phyloP scores from a whole-genome alignment of 1,140 invertebrate species.

The Drosophila parvula region DNA sequence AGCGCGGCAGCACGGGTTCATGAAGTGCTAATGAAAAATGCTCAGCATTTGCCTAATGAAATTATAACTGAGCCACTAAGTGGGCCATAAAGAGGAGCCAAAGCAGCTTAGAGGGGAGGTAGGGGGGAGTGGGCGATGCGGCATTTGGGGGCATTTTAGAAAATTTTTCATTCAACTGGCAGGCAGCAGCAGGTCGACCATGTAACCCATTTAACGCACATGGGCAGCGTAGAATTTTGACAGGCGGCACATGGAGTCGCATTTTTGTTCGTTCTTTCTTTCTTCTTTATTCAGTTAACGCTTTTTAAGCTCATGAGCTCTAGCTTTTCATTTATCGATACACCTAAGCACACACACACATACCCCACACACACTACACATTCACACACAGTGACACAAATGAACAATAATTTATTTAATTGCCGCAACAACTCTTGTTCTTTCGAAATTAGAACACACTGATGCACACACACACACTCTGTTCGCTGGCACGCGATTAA shows the following conservation, averaged over 20 bases:
- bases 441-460: conserved; percentile 60
- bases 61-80: conserved; percentile 76
- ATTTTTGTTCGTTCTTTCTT: conserved; percentile 26
- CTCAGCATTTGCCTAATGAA: conserved; percentile 79
- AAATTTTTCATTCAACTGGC: conserved; percentile 41
- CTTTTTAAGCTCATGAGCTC: conserved; percentile 67
- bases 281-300: conserved; percentile 60
- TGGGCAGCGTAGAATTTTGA: conserved; percentile 29
- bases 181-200: conserved; percentile 23
- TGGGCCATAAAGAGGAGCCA: conserved; percentile 55
- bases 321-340: conserved; percentile 63
- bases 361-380: conserved; percentile 16
- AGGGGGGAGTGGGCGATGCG: not conserved
- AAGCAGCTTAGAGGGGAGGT: conserved; percentile 1
- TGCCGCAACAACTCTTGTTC: conserved; percentile 58
- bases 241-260: conserved; percentile 21
- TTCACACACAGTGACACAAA: conserved; percentile 48
- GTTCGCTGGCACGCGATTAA: conserved; percentile 45
- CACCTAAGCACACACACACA: conserved; percentile 51
- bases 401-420: conserved; percentile 83
- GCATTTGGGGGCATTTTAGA: conserved; percentile 54
- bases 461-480: conserved; percentile 1
- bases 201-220: conserved; percentile 73
- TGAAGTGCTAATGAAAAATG: conserved; percentile 79
- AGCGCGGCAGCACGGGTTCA: conserved; percentile 8